A percentile compares a stretch with the other conserved stretches of the same genome.
phyloP scores from a whole-genome alignment of 2,888 invertebrate genomes.

The Melanostoma mellinum region DNA sequence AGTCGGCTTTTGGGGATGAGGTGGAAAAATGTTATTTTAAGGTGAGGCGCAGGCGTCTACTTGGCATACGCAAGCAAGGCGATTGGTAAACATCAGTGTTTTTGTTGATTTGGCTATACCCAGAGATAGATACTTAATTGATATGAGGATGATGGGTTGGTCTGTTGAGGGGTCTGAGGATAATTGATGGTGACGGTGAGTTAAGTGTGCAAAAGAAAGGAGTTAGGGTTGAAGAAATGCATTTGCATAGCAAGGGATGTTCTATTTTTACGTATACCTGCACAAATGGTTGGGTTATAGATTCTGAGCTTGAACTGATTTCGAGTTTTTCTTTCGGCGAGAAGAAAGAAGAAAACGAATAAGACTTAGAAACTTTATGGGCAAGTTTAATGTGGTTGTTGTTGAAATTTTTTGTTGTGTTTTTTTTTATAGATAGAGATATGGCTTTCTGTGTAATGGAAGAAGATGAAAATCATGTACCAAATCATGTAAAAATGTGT shows the following conservation, averaged over 20 bases:
- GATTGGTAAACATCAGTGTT: conserved; percentile 36
- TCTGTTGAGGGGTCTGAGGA: conserved; percentile 12
- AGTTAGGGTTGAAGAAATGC: neutral
- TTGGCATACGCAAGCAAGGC: neutral
- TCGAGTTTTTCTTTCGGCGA: neutral
- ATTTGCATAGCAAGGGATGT: conserved; percentile 3
- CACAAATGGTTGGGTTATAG: conserved; percentile 2
- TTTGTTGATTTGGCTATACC: conserved; percentile 47
- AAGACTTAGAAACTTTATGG: neutral
- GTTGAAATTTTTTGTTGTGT: no score
- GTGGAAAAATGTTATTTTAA: conserved; percentile 7
- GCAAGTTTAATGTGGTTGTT: neutral
- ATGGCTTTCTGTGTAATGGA: no score
- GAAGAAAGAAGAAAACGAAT: neutral
- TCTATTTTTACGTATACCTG: conserved; percentile 5
- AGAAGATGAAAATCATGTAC: no score
- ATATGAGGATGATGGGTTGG: conserved; percentile 28
- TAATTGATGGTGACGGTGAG: neutral
- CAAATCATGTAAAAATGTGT: no score
- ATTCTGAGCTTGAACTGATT: conserved; percentile 32
- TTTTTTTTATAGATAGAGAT: no score
- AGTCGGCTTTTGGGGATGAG: conserved; percentile 47
- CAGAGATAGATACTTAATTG: conserved; percentile 32
- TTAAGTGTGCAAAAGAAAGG: neutral
- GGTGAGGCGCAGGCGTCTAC: conserved; percentile 44